phyloP scores from a whole-genome alignment of 1,140 invertebrate genomes.

The Drosophila leontia region DNA sequence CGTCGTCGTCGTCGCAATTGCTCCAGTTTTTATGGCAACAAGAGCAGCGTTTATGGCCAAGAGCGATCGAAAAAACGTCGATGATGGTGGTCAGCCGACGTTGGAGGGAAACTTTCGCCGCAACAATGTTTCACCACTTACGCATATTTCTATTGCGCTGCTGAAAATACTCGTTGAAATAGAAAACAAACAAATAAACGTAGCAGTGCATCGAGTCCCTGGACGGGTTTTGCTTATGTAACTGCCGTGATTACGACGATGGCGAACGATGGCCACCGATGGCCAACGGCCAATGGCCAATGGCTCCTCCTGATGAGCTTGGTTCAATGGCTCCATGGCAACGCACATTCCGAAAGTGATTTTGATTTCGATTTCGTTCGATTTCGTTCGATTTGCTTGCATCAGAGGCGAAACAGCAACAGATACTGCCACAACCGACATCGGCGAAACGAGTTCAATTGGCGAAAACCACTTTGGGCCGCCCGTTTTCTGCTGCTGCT shows the following conservation, averaged over 20 bases:
- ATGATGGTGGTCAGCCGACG: constrained; percentile 17
- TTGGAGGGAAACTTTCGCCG: constrained; percentile 53
- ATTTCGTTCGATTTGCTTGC: constrained; percentile 54
- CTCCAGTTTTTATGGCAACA: constrained; percentile 62
- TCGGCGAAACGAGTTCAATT: constrained; percentile 51
- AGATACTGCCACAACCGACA: constrained; percentile 17
- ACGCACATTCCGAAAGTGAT: constrained; percentile 64
- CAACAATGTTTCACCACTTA: constrained; percentile 59
- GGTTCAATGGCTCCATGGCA: constrained; percentile 53
- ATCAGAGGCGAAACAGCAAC: constrained; percentile 22
- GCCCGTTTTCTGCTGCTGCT: constrained; percentile 28
- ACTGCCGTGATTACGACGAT: constrained; percentile 22
- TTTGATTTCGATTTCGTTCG: constrained; percentile 60
- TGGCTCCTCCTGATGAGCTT: constrained; percentile 56
- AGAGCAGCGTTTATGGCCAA: constrained; percentile 53
- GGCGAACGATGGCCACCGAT: constrained; percentile 7
- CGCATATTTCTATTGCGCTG: constrained; percentile 53
- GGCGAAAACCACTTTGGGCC: constrained; percentile 58
- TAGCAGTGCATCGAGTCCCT: constrained; percentile 25
- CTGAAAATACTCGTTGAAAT: constrained; percentile 19
- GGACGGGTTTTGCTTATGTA: constrained; percentile 48
- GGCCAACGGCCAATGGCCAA: constrained; percentile 19
- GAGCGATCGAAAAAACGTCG: constrained; percentile 47
- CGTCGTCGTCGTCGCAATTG: constrained; percentile 31
- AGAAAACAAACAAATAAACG: constrained; percentile 53